Evolutionary conservation across 2,113 vertebrate species (phyloP), one percentile per base, ranked within the genome.

Genomic region (Aspidoscelis tigris): DNA sequence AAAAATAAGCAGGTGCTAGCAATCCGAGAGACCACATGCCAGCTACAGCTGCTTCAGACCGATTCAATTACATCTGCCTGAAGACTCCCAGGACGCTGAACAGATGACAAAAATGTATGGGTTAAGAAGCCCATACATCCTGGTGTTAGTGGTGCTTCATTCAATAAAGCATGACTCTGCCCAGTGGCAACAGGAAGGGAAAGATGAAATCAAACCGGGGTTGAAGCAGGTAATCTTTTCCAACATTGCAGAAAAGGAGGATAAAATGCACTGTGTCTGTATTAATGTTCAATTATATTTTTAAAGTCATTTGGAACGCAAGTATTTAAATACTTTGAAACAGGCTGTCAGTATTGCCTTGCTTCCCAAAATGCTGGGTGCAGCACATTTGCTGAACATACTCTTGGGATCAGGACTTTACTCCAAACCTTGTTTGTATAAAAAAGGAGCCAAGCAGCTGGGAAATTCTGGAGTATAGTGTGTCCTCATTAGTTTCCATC

Each of bases 401-500:
- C 96, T 95, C 95, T 95, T 95, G 94, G 94, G 95, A 95, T 95
- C 90, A 78, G 91, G 94, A 96, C 95, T 96, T 96, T 92, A 86
- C 95, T 96, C 95, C 95, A 96, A 96, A 95, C 94, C 94, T 95
- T 96, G 95, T 96, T 96, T 96, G 94, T 95, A 95, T 94, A 95
- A 95, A 96, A 79, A 96, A 95, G 90, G 94, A 96, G 96, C 95
- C 95, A 96, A 96, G 96, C 95, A 96, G 95, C 96, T 96, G 96
- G 96, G 96, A 96, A 95, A 96, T 96, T 96, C 95, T 96, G 96
- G 95, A 96, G 95, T 95, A 91, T 92, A 96, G 94, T 91, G 93
- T 95, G 95, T 96, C 95, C 95, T 96, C 95, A 96, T 96, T 96
- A 96, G 95, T 93, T 96, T 93, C 96, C 95, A 96, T 96, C 96